Percentiles rank a stretch among this genome's conserved stretches.
Evolutionary conservation across 1,140 invertebrate genomes (phyloP).

Genomic region (Uloborus diversus): DNA sequence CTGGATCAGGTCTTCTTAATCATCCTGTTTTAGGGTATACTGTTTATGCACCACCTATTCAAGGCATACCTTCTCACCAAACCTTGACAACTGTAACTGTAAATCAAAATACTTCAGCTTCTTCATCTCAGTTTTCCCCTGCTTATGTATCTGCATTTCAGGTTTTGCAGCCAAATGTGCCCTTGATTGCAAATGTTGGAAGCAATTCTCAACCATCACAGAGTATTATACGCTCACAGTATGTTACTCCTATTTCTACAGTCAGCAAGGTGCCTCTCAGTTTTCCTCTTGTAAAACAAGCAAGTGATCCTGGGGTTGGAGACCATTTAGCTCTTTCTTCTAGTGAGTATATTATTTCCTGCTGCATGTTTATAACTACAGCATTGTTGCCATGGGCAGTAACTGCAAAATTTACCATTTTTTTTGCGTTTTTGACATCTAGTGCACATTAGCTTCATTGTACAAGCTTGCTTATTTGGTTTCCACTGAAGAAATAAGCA

Average conservation of each 20-base stretch:
- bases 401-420: too few relatives aligned
- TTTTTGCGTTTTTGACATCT: too few relatives aligned
- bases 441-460: too few relatives aligned
- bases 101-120: constrained; percentile 18
- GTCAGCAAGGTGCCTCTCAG: constrained; percentile 41
- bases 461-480: too few relatives aligned
- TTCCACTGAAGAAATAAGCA: too few relatives aligned
- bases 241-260: constrained; percentile 31
- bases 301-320: constrained; percentile 50
- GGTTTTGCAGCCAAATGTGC: constrained; percentile 46
- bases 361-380: too few relatives aligned
- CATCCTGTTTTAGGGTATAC: constrained; percentile 37
- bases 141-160: constrained; percentile 51
- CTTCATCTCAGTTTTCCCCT: constrained; percentile 41
- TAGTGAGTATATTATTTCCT: not conserved
- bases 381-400: too few relatives aligned
- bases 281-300: constrained; percentile 48
- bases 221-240: constrained; percentile 26
- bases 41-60: constrained; percentile 37
- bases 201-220: constrained; percentile 12
- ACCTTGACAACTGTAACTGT: constrained; percentile 26
- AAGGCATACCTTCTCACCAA: not conserved
- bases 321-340: constrained; percentile 24
- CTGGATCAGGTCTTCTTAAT: not conserved
- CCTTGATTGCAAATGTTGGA: constrained; percentile 37